phyloP scores from a whole-genome alignment of 2,113 vertebrate species.

The Tetrao urogallus region DNA sequence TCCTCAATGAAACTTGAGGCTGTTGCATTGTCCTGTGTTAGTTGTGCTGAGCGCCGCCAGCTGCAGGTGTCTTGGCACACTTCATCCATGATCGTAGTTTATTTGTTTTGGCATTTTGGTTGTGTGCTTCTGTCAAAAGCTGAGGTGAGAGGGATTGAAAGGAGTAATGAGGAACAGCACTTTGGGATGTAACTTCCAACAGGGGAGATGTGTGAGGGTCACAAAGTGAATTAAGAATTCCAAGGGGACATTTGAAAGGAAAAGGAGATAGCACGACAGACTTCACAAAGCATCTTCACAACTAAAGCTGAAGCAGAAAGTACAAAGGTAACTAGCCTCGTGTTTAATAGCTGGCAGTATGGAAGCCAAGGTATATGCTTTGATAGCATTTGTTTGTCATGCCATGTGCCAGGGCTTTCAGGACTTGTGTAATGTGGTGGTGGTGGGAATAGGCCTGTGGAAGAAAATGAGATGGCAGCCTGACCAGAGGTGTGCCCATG shows the following conservation, averaged over 20 bases:
- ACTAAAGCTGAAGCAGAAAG: background rate
- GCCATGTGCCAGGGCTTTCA: background rate
- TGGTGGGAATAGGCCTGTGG: background rate
- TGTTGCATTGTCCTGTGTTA: background rate
- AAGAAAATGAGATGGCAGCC: background rate
- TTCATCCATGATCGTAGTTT: background rate
- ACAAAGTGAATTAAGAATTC: background rate
- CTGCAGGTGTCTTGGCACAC: background rate
- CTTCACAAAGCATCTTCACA: background rate
- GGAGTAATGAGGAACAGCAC: background rate
- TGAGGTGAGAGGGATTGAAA: background rate
- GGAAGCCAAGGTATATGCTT: background rate
- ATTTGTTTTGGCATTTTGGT: background rate
- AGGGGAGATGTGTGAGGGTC: background rate
- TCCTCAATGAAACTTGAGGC: background rate
- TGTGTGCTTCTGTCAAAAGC: background rate
- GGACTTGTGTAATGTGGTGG: background rate
- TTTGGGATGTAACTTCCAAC: background rate
- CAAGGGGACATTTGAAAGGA: background rate
- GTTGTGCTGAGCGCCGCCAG: background rate
- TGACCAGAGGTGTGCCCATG: background rate
- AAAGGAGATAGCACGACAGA: fast-evolving
- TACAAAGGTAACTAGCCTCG: background rate
- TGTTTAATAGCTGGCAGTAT: background rate
- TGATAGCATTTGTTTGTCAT: background rate